phyloP scores from a whole-genome alignment of 2,888 invertebrate species.

The Charanyca ferruginea region DNA sequence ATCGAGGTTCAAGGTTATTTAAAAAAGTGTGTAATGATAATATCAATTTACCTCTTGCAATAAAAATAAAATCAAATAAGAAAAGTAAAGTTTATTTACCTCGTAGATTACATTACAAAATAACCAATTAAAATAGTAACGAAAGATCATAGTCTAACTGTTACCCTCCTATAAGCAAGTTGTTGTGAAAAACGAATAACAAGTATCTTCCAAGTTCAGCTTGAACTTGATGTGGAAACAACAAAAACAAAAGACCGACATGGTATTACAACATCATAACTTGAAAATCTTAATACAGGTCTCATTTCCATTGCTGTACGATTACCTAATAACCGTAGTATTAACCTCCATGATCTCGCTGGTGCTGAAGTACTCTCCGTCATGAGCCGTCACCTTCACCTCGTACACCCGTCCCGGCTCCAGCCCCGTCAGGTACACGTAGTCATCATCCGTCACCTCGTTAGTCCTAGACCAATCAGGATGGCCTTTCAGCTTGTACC shows the following conservation, averaged over 20 bases:
- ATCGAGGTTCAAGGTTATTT: neutral
- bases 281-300: neutral
- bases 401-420: conserved; percentile 96
- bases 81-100: conserved; percentile 3
- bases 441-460: conserved; percentile 94
- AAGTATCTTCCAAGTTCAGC: neutral
- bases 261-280: neutral
- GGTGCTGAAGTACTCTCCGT: conserved; percentile 94
- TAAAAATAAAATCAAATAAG: conserved; percentile 18
- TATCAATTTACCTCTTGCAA: conserved; percentile 25
- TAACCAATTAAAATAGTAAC: neutral
- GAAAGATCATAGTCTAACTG: too few relatives aligned
- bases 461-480: conserved; percentile 92
- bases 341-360: conserved; percentile 94
- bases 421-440: conserved; percentile 94
- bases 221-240: too few relatives aligned
- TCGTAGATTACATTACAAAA: neutral
- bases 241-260: neutral
- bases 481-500: conserved; percentile 93
- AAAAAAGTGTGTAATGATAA: too few relatives aligned
- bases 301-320: neutral
- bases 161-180: too few relatives aligned
- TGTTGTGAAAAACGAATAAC: too few relatives aligned
- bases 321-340: conserved; percentile 91
- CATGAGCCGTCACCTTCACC: conserved; percentile 97